A percentile compares a stretch with the other conserved stretches of the same genome.
phyloP scores from a whole-genome alignment of 2,113 vertebrate species.

The Lophura nycthemera region DNA sequence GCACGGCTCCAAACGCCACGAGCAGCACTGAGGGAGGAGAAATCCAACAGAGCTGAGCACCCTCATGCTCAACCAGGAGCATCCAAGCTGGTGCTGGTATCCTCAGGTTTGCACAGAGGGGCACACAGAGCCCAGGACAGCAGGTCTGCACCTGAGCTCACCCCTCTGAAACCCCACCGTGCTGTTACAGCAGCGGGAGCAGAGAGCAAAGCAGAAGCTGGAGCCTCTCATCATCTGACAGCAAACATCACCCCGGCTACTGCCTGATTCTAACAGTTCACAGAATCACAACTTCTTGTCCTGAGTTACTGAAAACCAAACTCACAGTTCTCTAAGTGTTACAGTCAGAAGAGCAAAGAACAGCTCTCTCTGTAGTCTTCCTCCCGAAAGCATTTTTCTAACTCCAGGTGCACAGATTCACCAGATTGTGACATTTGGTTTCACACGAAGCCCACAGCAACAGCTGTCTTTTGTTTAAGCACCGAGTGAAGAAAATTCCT shows the following conservation, averaged over 20 bases:
- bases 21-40: accelerated
- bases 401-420: neutral
- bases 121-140: no score
- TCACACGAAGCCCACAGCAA: neutral
- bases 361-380: neutral
- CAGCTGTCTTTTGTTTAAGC: neutral
- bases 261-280: neutral
- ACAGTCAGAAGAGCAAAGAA: neutral
- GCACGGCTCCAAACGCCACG: neutral
- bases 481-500: neutral
- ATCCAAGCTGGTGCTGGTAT: neutral
- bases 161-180: no score
- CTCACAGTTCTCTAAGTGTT: neutral
- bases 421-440: slow-evolving; percentile 40
- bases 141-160: no score
- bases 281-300: neutral
- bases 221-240: no score
- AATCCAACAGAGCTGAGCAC: neutral
- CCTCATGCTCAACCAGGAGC: neutral
- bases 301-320: neutral
- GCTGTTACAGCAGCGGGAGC: no score
- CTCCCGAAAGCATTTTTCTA: neutral
- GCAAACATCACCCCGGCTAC: neutral
- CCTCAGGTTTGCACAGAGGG: no score
- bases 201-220: no score